A percentile compares a stretch with the other conserved stretches of the same genome.
These are phyloP conservation scores for Polypedilum vanderplanki DNA, from an alignment of 1,140 invertebrate genomes.

Conservation along the genomic window DNA sequence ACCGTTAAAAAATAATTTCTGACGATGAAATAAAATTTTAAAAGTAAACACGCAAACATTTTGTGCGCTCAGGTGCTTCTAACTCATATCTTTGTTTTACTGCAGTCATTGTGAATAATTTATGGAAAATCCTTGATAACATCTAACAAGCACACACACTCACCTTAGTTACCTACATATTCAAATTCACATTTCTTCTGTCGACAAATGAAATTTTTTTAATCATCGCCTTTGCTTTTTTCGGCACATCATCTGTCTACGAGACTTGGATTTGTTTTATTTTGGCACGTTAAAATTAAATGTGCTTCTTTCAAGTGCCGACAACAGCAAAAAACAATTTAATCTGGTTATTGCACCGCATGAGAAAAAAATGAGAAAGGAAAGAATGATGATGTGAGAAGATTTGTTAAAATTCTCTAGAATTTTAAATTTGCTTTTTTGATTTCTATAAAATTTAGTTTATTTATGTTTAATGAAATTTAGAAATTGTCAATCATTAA, in stretches of 20 bases:
- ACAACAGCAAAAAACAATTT: no score
- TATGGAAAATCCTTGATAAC: slow-evolving; percentile 1
- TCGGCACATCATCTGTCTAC: background rate
- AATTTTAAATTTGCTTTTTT: background rate
- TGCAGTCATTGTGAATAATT: slow-evolving; percentile 9
- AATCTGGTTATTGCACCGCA: no score
- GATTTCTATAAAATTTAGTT: no score
- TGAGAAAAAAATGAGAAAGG: no score
- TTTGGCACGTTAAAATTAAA: background rate
- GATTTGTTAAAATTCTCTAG: background rate
- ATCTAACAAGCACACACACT: background rate
- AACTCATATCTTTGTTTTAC: background rate
- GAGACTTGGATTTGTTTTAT: background rate
- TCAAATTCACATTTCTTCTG: no score
- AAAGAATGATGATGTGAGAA: background rate
- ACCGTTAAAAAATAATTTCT: no score
- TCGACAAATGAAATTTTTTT: no score
- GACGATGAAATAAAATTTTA: background rate
- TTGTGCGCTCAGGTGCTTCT: slow-evolving; percentile 1
- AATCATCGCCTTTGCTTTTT: background rate
- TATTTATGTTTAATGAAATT: no score
- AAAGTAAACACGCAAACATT: background rate
- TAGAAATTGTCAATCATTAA: background rate
- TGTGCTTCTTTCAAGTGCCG: no score
- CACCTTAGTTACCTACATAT: background rate